Percentiles rank a stretch among this genome's conserved stretches.
These are phyloP conservation scores for Nixonia krombeini DNA, from an alignment of 1,140 invertebrate genomes.

Conservation along the genomic window DNA sequence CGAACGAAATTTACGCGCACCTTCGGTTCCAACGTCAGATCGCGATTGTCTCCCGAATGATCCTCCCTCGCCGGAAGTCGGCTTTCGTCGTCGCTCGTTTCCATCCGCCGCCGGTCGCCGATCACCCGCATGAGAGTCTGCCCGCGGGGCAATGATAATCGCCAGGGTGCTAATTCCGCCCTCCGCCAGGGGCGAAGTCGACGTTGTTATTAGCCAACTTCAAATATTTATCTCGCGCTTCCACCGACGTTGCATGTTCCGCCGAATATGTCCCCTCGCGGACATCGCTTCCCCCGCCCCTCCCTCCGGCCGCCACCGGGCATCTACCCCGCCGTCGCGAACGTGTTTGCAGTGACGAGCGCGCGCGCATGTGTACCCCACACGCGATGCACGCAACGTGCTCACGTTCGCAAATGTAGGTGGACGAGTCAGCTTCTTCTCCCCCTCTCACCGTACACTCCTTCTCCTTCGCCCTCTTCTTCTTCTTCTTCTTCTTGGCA, in stretches of 20 bases:
- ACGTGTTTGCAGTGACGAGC: slow-evolving; percentile 7
- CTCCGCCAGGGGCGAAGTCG: not conserved
- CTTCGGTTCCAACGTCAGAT: too few species aligned
- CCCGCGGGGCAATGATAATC: too few species aligned
- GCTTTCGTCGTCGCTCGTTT: slow-evolving; percentile 1
- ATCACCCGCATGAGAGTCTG: too few species aligned
- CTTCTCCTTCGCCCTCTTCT: too few species aligned
- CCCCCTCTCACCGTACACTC: too few species aligned
- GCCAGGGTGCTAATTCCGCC: not conserved
- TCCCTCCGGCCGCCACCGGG: too few species aligned
- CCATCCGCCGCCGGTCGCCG: not conserved
- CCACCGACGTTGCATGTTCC: slow-evolving; percentile 10
- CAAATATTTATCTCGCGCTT: slow-evolving; percentile 64
- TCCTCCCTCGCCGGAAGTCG: slow-evolving; percentile 7
- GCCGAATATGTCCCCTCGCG: slow-evolving; percentile 16
- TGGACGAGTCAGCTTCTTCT: slow-evolving; percentile 4
- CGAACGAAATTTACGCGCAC: too few species aligned
- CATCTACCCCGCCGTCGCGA: too few species aligned
- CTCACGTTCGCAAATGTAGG: slow-evolving; percentile 5
- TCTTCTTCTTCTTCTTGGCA: too few species aligned
- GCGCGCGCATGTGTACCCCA: not conserved
- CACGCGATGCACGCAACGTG: not conserved
- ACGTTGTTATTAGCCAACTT: slow-evolving; percentile 66
- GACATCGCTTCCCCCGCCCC: slow-evolving; percentile 36
- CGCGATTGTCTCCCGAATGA: slow-evolving; percentile 3